Base-by-base conservation (phyloP, 2,113 vertebrate species). In the Alosa alosa region DNA sequence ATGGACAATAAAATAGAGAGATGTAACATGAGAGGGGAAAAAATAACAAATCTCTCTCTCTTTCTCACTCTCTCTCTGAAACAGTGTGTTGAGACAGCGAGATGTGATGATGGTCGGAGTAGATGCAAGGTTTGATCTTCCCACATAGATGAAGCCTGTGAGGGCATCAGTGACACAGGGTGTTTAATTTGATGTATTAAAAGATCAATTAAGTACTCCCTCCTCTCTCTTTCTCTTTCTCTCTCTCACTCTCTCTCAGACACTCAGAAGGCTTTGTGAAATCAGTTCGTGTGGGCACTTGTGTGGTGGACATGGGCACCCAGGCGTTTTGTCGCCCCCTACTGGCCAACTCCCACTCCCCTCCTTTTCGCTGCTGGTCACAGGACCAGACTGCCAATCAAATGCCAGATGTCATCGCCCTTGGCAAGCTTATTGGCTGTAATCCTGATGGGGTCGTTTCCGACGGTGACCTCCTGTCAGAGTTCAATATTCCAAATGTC, bases 401-500 rank as follows among this genome's bases (percentile, higher is more conserved):
- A 22, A 2, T 25, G 20, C 20, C 25, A 1, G 82, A 36, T 15
- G 87, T 84, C 25, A 45, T 1, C 0, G 20, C 39, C 20, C 3
- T n/a, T 4, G 55, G 1, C 75, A 81, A 5, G 3, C 84, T 20
- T 55, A 20, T 83, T 87, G 6, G 87, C 5, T 88, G 82, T 0
- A 87, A 85, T 83, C 60, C 92, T 11, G 93, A 94, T 0, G 1
- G 92, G 93, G 60, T 84, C 0, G 47, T 22, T 20, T 86, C 22
- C 8, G 81, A 88, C 0, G 90, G 84, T 6, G 92, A 89, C 36
- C 93, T 93, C 86, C 92, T 96, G 55, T 91, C 95, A 78, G 96
- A 97, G 86, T 98, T 97, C 88, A 96, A 97, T 91, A 97, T 99
- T 88, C 97, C 97, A 0, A 99, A 99, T 88, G 98, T 97, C 36